phyloP scores from a whole-genome alignment of 1,140 invertebrate species.

The Helicoverpa armigera region DNA sequence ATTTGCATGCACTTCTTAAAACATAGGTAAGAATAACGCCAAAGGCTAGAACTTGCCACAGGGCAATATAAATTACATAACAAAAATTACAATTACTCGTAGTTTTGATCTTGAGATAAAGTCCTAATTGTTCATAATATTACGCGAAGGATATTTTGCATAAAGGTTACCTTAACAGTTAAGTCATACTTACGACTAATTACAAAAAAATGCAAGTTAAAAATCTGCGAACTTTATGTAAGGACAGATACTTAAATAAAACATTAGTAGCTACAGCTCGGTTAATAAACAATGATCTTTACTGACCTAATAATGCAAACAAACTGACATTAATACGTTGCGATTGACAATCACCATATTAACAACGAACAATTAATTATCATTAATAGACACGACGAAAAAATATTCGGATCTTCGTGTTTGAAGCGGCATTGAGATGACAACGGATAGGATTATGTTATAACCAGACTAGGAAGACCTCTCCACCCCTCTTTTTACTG shows the following conservation, averaged over 20 bases:
- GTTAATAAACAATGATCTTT: slow-evolving; percentile 25
- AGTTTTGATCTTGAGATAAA: slow-evolving; percentile 17
- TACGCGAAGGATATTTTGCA: slow-evolving; percentile 40
- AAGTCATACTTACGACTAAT: slow-evolving; percentile 26
- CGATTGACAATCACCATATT: slow-evolving; percentile 77
- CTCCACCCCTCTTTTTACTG: slow-evolving; percentile 31
- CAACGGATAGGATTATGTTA: slow-evolving; percentile 74
- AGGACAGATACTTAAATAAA: slow-evolving; percentile 19
- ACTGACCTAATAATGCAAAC: slow-evolving; percentile 57
- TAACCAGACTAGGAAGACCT: slow-evolving; percentile 57
- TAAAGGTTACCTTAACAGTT: slow-evolving; percentile 34
- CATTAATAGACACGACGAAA: slow-evolving; percentile 75
- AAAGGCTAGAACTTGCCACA: not conserved
- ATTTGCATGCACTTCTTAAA: too few species aligned
- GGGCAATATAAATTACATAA: not conserved
- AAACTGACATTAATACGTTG: slow-evolving; percentile 77
- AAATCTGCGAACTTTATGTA: slow-evolving; percentile 3
- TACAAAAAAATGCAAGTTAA: slow-evolving; percentile 6
- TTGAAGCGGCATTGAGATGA: slow-evolving; percentile 83
- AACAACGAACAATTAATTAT: slow-evolving; percentile 79
- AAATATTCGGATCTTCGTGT: slow-evolving; percentile 79
- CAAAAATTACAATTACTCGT: slow-evolving; percentile 2
- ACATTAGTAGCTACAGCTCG: not conserved
- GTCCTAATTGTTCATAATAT: slow-evolving; percentile 28
- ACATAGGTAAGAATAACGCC: not conserved